Conservation (phyloP, 1,140 invertebrate species). For the Formica exsecta region DNA sequence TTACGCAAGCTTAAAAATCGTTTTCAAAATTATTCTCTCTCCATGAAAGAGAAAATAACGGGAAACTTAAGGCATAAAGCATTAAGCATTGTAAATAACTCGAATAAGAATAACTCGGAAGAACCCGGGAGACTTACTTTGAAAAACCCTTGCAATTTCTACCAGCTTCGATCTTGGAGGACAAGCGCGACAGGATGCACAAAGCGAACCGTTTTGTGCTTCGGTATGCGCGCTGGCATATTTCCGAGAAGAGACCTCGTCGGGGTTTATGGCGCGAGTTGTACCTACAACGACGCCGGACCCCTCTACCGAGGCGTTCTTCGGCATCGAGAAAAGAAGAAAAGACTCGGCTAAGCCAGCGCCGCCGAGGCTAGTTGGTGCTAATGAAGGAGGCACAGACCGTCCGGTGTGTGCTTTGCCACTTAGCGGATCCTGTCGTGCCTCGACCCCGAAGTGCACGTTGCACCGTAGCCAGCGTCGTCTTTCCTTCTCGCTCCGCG, state of each 20-base stretch:
- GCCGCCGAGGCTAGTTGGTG: slow-evolving; percentile 79
- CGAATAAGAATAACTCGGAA: slow-evolving; percentile 11
- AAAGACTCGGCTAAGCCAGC: slow-evolving; percentile 72
- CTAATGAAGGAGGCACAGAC: slow-evolving; percentile 84
- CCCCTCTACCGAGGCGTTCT: slow-evolving; percentile 69
- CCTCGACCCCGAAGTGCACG: slow-evolving; percentile 75
- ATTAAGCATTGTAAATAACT: slow-evolving; percentile 12
- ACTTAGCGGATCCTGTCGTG: slow-evolving; percentile 81
- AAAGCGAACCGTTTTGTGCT: slow-evolving; percentile 73
- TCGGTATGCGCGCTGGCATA: slow-evolving; percentile 74
- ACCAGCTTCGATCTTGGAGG: slow-evolving; percentile 55
- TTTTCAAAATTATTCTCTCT: slow-evolving; percentile 13
- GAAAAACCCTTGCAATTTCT: slow-evolving; percentile 45
- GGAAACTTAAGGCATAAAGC: not conserved
- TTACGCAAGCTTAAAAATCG: not conserved
- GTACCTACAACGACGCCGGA: slow-evolving; percentile 76
- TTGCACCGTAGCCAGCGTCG: slow-evolving; percentile 58
- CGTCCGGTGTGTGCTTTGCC: slow-evolving; percentile 81
- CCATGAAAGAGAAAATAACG: not conserved
- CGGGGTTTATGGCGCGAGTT: slow-evolving; percentile 80
- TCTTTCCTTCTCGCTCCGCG: slow-evolving; percentile 41
- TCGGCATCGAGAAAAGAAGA: slow-evolving; percentile 76
- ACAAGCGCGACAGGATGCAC: slow-evolving; percentile 61
- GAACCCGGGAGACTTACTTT: not conserved
- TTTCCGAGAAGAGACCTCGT: slow-evolving; percentile 81